Evolutionary conservation across 1,140 invertebrate genomes (phyloP), one percentile per base, ranked within the genome.

Genomic region (Wasmannia auropunctata): DNA sequence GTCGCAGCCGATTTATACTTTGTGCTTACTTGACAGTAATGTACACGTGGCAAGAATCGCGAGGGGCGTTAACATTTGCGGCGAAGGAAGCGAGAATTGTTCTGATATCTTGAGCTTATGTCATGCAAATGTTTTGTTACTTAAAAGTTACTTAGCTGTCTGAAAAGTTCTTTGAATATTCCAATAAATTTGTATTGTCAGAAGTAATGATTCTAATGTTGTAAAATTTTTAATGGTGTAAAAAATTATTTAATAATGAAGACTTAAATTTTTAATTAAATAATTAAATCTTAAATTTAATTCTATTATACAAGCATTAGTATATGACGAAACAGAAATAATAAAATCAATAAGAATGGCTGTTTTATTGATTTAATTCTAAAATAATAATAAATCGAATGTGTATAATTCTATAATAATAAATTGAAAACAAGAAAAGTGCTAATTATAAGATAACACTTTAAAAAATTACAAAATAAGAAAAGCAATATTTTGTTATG

Each of bases 1-100:
- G 74, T 34, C 43, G 28, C 37, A 8, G 46, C n/a, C 22, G 75
- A 70, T 77, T 70, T 87, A 77, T 74, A 77, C 22, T 40, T 51
- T 63, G 34, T 43, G 28, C 58, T 49, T 19, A 16, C 19, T n/a
- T n/a, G 79, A 74, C 79, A 54, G 25, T 83, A 83, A 83, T 72
- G 37, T 72, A 58, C 79, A 72, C 67, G 8, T 28, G 37, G 19
- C 31, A 65, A 31, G 65, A 79, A 65, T 79, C 6, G 46, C 31
- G 10, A 69, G 31, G 7, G 19, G 22, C 58, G 40, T 40, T 72
- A 56, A 72, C 7, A 72, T 56, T 67, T 56, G 76, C 31, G 43
- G 31, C 40, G 11, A 67, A 7, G 8, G 8, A 14, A 65, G 43
- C 58, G 7, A 63, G 75, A 65, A 4, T 11, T 22, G 2, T 63